Base-by-base conservation (phyloP, 2,113 vertebrate genomes). In the Recurvirostra avosetta region DNA sequence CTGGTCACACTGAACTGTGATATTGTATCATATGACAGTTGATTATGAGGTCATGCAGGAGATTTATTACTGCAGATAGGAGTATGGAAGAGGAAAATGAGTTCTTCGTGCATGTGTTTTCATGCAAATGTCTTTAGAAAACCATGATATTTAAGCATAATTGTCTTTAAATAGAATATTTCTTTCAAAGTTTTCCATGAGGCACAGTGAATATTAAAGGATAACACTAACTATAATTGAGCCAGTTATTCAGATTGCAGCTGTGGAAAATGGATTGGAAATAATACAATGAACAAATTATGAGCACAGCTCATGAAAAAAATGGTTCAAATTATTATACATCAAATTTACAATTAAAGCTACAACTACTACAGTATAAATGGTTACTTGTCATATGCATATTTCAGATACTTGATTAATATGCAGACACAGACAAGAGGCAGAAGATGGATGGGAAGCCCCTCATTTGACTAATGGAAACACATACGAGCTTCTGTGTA, bases 201-300 rank as follows among this genome's bases (percentile, higher is more conserved):
- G 82, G 78, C 92, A 94, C 56, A 82, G 72, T 67, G 86, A 95
- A 88, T 92, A 96, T 96, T 97, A 86, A 96, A 97, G 92, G 89
- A 86, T 90, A 96, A 94, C 58, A 63, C 77, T 63, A 89, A 93
- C 90, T 88, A 47, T 92, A 97, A 97, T 92, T 96, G 94, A 96
- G 93, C 36, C 81, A 94, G 90, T 98, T 96, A 96, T 75, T 97
- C 96, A 97, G 76, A 96, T 68, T 94, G 95, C 93, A 97, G 96
- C 95, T 97, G 96, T 55, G 78, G 88, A 96, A 94, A 95, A 96
- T 36, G 84, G 80, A 91, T 52, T 96, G 90, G 81, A 98, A 97
- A 96, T 76, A 94, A 95, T 91, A 97, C 97, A 96, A 96, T 59
- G 63, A 89, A 92, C 43, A 97, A 97, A 94, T 96, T 82, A 97